Percentiles rank a stretch among this genome's conserved stretches.
These are phyloP conservation scores for Porites lobata DNA, from an alignment of 92 coral and sea anemone genomes.

Conservation along the genomic window DNA sequence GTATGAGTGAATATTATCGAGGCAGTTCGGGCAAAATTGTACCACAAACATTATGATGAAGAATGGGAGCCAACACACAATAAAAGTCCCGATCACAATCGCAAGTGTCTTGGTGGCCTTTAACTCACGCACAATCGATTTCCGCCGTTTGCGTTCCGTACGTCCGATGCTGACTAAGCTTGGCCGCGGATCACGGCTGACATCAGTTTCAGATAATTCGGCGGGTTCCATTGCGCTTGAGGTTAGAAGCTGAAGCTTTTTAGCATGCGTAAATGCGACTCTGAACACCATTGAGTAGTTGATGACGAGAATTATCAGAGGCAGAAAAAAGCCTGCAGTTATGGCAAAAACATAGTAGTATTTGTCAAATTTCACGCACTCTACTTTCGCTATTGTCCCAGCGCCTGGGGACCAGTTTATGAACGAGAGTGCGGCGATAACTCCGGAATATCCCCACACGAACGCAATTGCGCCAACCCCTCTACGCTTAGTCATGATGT, in stretches of 20 bases:
- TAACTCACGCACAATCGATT: slow-evolving; percentile 91
- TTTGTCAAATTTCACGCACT: slow-evolving; percentile 85
- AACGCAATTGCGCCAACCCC: slow-evolving; percentile 73
- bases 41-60: slow-evolving; percentile 82
- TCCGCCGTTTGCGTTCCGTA: slow-evolving; percentile 78
- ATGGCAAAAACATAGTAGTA: slow-evolving; percentile 86
- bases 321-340: slow-evolving; percentile 86
- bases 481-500: slow-evolving; percentile 82
- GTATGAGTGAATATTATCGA: slow-evolving; percentile 33
- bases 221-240: slow-evolving; percentile 46
- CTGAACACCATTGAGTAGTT: slow-evolving; percentile 93
- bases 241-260: slow-evolving; percentile 73
- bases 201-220: slow-evolving; percentile 51
- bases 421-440: slow-evolving; percentile 85
- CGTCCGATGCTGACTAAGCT: slow-evolving; percentile 82
- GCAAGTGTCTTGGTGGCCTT: slow-evolving; percentile 98
- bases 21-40: slow-evolving; percentile 79
- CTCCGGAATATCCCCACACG: slow-evolving; percentile 86
- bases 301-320: slow-evolving; percentile 80
- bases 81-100: slow-evolving; percentile 93
- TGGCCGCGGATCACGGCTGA: slow-evolving; percentile 45
- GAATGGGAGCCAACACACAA: slow-evolving; percentile 95
- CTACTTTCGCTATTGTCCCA: slow-evolving; percentile 23
- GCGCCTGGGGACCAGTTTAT: slow-evolving; percentile 86
- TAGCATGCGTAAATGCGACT: slow-evolving; percentile 93